Conservation (phyloP, 2,797 vertebrate genomes). For the Triplophysa bombifrons region DNA sequence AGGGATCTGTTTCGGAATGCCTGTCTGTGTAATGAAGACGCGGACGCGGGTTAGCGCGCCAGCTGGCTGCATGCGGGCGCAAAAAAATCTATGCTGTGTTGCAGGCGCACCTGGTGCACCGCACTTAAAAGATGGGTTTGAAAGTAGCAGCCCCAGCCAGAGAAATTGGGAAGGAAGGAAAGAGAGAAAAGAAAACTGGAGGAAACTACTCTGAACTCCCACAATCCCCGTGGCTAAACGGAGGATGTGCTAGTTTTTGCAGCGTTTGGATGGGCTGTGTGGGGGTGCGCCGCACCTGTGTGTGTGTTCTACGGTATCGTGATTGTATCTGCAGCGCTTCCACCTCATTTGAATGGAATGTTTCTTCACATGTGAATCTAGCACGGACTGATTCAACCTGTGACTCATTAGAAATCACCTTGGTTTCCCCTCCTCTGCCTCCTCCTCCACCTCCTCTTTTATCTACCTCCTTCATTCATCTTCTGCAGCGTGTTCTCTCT, state of each 20-base stretch:
- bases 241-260: neutral
- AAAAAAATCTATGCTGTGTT: conserved; percentile 45
- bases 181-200: conserved; percentile 1
- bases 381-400: conserved; percentile 47
- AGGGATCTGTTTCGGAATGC: conserved; percentile 39
- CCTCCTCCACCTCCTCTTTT: neutral
- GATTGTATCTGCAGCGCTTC: conserved; percentile 45
- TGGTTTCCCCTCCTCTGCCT: conserved; percentile 2
- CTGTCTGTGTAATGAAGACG: conserved; percentile 53
- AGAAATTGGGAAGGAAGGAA: conserved; percentile 27
- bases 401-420: conserved; percentile 57
- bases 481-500: conserved; percentile 1
- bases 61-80: conserved; percentile 47
- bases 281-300: neutral
- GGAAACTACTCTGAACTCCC: conserved; percentile 24
- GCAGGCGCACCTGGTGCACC: conserved; percentile 51
- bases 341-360: conserved; percentile 57
- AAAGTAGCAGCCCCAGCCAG: conserved; percentile 21
- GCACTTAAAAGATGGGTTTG: conserved; percentile 31
- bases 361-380: conserved; percentile 58
- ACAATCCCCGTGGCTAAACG: conserved; percentile 19
- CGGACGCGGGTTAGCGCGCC: conserved; percentile 38
- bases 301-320: conserved; percentile 16
- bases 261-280: neutral
- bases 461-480: conserved; percentile 12